Conservation (phyloP, 2,797 vertebrate species). For the Acrossocheilus wenchowensis region DNA sequence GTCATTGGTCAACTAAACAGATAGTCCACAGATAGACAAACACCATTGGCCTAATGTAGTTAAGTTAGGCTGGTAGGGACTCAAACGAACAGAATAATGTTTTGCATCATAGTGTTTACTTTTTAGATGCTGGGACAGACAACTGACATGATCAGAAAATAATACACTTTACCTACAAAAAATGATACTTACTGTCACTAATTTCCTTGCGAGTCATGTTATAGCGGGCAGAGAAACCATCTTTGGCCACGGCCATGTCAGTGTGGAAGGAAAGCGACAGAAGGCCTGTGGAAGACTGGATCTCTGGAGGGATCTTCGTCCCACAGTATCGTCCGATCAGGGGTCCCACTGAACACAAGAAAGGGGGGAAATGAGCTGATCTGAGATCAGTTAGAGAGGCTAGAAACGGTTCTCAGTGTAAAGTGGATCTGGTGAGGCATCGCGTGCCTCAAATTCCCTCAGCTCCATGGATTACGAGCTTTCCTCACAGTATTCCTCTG, state of each 20-base stretch:
- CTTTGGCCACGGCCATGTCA: constrained; percentile 96
- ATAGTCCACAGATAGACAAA: not conserved
- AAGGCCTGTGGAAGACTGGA: constrained; percentile 91
- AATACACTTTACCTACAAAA: not conserved
- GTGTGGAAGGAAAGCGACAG: constrained; percentile 97
- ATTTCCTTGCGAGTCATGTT: constrained; percentile 83
- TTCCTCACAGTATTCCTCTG: constrained; percentile 70
- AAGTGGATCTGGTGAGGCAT: constrained; percentile 20
- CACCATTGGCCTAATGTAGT: not conserved
- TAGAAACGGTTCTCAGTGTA: not conserved
- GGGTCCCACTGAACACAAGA: constrained; percentile 84
- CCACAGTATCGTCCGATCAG: constrained; percentile 98
- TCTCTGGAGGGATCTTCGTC: constrained; percentile 90
- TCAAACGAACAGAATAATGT: not conserved
- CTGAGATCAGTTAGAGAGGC: constrained; percentile 10
- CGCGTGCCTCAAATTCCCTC: constrained; percentile 23
- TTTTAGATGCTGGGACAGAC: not conserved
- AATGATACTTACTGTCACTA: constrained; percentile 61
- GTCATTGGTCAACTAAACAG: not conserved
- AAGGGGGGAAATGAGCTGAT: constrained; percentile 41
- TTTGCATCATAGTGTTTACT: not conserved
- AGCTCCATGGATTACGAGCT: constrained; percentile 63
- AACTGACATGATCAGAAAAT: not conserved
- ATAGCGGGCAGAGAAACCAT: constrained; percentile 87
- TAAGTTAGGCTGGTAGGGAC: not conserved